Conservation (phyloP, 2,888 invertebrate species). For the Lasius fuliginosus region DNA sequence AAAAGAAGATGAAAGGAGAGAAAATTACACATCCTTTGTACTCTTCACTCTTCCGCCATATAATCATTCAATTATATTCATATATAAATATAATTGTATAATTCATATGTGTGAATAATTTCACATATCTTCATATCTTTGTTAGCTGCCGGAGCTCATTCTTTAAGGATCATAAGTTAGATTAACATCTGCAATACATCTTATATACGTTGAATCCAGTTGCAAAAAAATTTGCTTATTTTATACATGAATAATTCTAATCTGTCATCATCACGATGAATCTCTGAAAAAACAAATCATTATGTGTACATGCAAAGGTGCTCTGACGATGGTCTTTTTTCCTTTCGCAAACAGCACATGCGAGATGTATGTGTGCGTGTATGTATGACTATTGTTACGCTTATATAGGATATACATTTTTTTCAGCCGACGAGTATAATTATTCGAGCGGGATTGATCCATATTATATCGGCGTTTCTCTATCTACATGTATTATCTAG, state of each 20-base stretch:
- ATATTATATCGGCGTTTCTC: slow-evolving; percentile 16
- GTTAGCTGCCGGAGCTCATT: not conserved
- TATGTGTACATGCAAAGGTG: not conserved
- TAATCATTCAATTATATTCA: slow-evolving; percentile 30
- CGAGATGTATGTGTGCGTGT: not conserved
- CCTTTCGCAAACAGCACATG: not conserved
- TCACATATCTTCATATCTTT: not conserved
- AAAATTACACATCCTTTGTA: slow-evolving; percentile 9
- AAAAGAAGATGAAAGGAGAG: not conserved
- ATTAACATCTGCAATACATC: not conserved
- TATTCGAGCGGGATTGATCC: slow-evolving; percentile 40
- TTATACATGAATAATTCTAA: slow-evolving; percentile 11
- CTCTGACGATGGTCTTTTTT: not conserved
- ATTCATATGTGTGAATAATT: not conserved
- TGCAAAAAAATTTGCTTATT: not conserved
- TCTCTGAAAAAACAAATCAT: not conserved
- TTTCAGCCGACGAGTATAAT: slow-evolving; percentile 4
- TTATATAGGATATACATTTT: not conserved
- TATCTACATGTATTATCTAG: slow-evolving; percentile 29
- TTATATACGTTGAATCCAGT: slow-evolving; percentile 27
- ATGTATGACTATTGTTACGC: slow-evolving; percentile 15
- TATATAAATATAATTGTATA: slow-evolving; percentile 15
- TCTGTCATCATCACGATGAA: slow-evolving; percentile 17
- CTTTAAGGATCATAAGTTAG: slow-evolving; percentile 21
- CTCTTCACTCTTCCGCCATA: not conserved